Base-by-base conservation (phyloP, 2,888 invertebrate genomes). In the Cancer borealis region DNA sequence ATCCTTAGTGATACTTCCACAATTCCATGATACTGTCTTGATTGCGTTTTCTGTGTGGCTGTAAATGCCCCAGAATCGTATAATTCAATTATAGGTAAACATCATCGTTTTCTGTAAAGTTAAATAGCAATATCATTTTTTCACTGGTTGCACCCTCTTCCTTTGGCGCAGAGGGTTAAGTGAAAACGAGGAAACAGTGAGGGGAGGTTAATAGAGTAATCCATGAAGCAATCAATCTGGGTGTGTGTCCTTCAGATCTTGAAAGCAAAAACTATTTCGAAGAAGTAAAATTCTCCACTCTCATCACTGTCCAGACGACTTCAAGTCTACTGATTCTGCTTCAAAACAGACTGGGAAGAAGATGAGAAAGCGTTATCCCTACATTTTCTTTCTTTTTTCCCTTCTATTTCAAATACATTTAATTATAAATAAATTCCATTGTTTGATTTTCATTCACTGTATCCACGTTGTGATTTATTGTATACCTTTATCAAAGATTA, bases 191-290 rank as follows among this genome's bases (percentile, higher is more conserved):
- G 66, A 84, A 39, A n/a, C 84, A 84, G 84, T 30, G 84, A 84
- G 84, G 84, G 84, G 84, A 84, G 84, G 39, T 14, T 84, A 84
- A 84, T 84, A 39, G 84, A 84, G 84, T 84, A 84, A 84, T 84
- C 84, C 84, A 84, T 30, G 39, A 39, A 39, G 84, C 84, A 84
- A 84, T 84, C 84, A 84, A 84, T 84, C 84, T 84, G 2, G 39
- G 84, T 84, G 39, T 84, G 84, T 84, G 84, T 84, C 84, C 84
- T 84, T 39, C 84, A 84, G 84, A 84, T 84, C 39, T 30, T 39
- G 39, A 17, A 14, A 10, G 39, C 14, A 84, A 84, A 84, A 84
- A 30, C 4, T 39, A 4, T 8, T 39, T 10, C 84, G n/a, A 10
- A 14, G 39, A 17, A 30, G 39, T 12, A 84, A 84, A 84, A 30